Conservation (phyloP, 1,140 invertebrate genomes). For the Acyrthosiphon pisum region DNA sequence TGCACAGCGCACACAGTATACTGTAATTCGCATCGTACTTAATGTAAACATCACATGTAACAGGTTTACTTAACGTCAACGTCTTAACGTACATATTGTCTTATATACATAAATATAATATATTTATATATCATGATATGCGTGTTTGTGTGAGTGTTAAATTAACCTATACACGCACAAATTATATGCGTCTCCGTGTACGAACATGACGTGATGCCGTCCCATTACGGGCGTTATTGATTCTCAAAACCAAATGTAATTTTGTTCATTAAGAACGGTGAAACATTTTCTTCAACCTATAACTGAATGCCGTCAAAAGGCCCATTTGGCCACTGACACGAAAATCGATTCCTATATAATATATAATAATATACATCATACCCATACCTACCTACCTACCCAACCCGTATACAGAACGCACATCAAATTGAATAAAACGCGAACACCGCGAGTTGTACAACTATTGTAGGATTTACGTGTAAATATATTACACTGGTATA, state of each 20-base stretch:
- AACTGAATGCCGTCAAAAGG: slow-evolving; percentile 39
- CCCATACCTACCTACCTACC: too few relatives aligned
- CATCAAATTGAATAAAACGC: not conserved
- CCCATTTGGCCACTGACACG: slow-evolving; percentile 29
- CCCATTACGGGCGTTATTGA: slow-evolving; percentile 53
- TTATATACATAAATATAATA: not conserved
- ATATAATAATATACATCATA: not conserved
- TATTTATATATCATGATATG: not conserved
- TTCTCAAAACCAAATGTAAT: slow-evolving; percentile 29
- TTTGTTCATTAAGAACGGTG: slow-evolving; percentile 49
- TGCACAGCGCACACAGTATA: not conserved
- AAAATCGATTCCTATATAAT: not conserved
- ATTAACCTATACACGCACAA: not conserved
- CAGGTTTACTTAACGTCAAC: not conserved
- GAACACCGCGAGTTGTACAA: not conserved
- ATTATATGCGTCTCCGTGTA: slow-evolving; percentile 1
- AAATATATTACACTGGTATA: not conserved
- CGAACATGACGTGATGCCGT: slow-evolving; percentile 19
- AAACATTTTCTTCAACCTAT: slow-evolving; percentile 52
- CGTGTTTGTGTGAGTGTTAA: not conserved
- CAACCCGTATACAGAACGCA: not conserved
- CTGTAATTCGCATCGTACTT: not conserved
- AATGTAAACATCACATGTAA: slow-evolving; percentile 24
- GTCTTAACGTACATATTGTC: not conserved
- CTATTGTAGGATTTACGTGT: not conserved